Conservation (phyloP, 2,888 invertebrate genomes). For the Phalera bucephala region DNA sequence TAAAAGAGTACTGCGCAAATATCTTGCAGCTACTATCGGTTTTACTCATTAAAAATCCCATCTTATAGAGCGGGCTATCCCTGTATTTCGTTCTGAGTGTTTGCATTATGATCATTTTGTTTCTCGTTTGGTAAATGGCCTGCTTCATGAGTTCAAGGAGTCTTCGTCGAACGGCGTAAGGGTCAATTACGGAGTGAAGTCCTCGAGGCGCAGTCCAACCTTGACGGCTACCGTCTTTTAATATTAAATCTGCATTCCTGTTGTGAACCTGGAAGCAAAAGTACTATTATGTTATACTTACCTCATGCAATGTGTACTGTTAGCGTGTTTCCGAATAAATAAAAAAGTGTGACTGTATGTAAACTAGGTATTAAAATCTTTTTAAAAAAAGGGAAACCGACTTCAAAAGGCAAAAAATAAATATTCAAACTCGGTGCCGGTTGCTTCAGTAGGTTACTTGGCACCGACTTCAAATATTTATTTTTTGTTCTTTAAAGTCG, state of each 20-base stretch:
- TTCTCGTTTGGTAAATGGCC: slow-evolving; percentile 51
- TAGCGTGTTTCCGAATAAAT: too few species aligned
- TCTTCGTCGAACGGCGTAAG: slow-evolving; percentile 31
- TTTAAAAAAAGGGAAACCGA: too few species aligned
- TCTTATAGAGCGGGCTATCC: slow-evolving; percentile 43
- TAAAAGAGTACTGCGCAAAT: slow-evolving; percentile 32
- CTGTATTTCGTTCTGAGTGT: slow-evolving; percentile 30
- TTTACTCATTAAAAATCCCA: slow-evolving; percentile 57
- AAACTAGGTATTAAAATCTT: too few species aligned
- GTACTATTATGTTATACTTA: slow-evolving; percentile 49
- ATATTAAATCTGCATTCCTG: slow-evolving; percentile 27
- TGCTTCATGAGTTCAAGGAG: slow-evolving; percentile 56
- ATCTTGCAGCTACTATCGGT: slow-evolving; percentile 43
- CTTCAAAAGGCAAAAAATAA: too few species aligned
- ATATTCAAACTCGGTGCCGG: too few species aligned
- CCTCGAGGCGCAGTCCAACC: slow-evolving; percentile 30
- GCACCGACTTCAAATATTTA: too few species aligned
- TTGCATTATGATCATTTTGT: slow-evolving; percentile 57
- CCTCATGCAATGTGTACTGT: slow-evolving; percentile 30
- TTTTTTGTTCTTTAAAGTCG: too few species aligned
- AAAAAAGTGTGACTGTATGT: too few species aligned
- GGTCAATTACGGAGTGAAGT: slow-evolving; percentile 10
- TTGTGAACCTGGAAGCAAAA: slow-evolving; percentile 38
- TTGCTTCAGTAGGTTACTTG: too few species aligned
- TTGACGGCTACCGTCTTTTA: slow-evolving; percentile 26